Base-by-base conservation (phyloP, 2,113 vertebrate genomes). In the Passer domesticus region DNA sequence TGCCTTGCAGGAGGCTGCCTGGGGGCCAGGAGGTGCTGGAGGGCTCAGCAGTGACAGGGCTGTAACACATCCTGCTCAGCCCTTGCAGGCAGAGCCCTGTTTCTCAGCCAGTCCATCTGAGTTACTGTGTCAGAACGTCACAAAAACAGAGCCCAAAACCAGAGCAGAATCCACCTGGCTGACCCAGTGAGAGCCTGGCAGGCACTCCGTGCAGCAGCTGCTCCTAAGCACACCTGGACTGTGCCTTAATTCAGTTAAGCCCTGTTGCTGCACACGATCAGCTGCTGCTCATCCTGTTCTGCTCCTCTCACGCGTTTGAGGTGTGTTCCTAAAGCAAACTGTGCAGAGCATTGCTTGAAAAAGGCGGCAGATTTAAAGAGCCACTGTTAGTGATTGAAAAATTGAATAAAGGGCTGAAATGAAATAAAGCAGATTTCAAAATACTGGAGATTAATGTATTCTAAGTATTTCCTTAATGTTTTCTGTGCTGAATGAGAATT, bases 221-320 rank as follows among this genome's bases (percentile, higher is more conserved):
- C 17, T 27, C 6, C 52, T 28, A 0, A 53, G 58, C 49, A n/a
- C 63, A 3, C 49, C 55, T 87, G 37, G 14, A 58, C 24, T 46
- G 44, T 1, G 27, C 28, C 37, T 52, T 3, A 0, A 3, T 24
- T 41, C 2, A 8, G 43, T 39, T 18, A 4, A 22, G 15, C 60
- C 31, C 1, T 47, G 58, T 5, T 60, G 43, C 22, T 67, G 13
- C 47, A 21, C 44, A 7, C 10, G 5, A 7, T 8, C 24, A 39
- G 31, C 31, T 56, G 10, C 53, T 49, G 6, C 12, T 35, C 33
- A 2, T 30, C 58, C 49, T 67, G 35, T 3, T 69, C 33, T 80
- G 31, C 33, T 58, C 46, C 11, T 46, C 53, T 31, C 21, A 2
- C 6, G 0, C 1, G 15, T n/a, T 2, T 30, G 84, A 76, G 52